phyloP scores from a whole-genome alignment of 2,888 invertebrate species.

The Coelopa pilipes region DNA sequence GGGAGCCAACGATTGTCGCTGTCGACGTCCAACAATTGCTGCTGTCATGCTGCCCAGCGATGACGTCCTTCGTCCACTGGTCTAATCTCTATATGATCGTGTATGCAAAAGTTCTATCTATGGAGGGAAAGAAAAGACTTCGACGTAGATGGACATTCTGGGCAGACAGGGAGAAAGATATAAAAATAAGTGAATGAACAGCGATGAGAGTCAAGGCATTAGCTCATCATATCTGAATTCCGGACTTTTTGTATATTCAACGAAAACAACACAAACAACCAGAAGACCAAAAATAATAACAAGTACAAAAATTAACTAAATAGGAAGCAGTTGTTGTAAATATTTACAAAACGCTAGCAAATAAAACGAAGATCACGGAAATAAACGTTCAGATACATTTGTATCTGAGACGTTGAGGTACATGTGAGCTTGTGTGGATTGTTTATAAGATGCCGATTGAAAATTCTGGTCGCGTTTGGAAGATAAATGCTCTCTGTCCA shows the following conservation, averaged over 20 bases:
- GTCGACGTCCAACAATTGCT: not conserved
- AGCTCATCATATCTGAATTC: not conserved
- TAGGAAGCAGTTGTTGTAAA: constrained; percentile 4
- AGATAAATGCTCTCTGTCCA: not conserved
- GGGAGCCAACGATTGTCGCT: constrained; percentile 1
- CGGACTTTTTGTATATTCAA: too few species aligned
- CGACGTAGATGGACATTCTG: too few species aligned
- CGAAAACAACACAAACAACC: too few species aligned
- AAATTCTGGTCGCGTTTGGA: not conserved
- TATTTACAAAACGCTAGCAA: not conserved
- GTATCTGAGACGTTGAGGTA: not conserved
- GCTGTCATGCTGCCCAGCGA: not conserved
- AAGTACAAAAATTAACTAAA: not conserved
- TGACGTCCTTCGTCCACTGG: too few species aligned
- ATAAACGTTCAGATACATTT: not conserved
- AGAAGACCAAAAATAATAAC: too few species aligned
- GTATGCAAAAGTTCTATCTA: too few species aligned
- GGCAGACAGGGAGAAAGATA: not conserved
- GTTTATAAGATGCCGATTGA: not conserved
- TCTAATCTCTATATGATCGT: too few species aligned
- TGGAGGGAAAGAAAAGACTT: too few species aligned
- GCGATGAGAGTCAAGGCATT: not conserved
- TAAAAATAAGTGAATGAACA: not conserved
- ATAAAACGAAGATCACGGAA: not conserved
- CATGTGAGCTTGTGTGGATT: not conserved